Conservation (phyloP, 1,140 invertebrate genomes). For the Lethrus apterus region DNA sequence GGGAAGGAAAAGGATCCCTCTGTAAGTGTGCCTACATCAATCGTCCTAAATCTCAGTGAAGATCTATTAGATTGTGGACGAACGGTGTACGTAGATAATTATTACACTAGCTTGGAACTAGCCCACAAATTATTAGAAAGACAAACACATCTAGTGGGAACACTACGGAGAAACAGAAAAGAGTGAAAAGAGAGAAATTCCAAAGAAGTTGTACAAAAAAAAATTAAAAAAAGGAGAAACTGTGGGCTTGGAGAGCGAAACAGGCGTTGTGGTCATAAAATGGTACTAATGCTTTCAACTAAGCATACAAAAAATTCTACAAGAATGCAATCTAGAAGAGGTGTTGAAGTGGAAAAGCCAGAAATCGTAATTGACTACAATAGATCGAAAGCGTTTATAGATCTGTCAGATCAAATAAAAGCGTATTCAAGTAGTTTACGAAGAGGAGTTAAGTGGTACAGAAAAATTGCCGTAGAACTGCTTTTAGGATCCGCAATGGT, state of each 20-base stretch:
- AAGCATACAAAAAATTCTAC: slow-evolving; percentile 21
- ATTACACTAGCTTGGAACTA: too few relatives aligned
- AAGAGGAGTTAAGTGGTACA: slow-evolving; percentile 34
- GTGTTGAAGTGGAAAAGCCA: too few relatives aligned
- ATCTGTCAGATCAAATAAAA: slow-evolving; percentile 30
- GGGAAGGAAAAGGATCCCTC: background rate
- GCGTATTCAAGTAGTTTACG: slow-evolving; percentile 33
- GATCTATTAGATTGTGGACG: slow-evolving; percentile 1
- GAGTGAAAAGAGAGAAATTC: too few relatives aligned
- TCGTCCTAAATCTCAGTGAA: background rate
- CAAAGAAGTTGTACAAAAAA: slow-evolving; percentile 3
- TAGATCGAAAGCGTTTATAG: slow-evolving; percentile 19
- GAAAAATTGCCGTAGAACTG: slow-evolving; percentile 31
- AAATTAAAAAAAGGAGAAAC: slow-evolving; percentile 3
- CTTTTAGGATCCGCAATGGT: slow-evolving; percentile 31
- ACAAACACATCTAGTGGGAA: slow-evolving; percentile 4
- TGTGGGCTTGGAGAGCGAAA: slow-evolving; percentile 10
- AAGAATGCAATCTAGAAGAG: background rate
- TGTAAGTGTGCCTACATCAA: slow-evolving; percentile 7
- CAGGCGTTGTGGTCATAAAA: slow-evolving; percentile 17
- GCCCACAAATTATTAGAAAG: slow-evolving; percentile 9
- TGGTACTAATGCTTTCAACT: slow-evolving; percentile 23
- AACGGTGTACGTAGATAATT: slow-evolving; percentile 7
- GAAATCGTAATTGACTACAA: too few relatives aligned
- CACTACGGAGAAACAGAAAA: background rate